These are phyloP conservation scores for Tachina fera DNA, from an alignment of 2,888 invertebrate genomes.

Conservation along the genomic window DNA sequence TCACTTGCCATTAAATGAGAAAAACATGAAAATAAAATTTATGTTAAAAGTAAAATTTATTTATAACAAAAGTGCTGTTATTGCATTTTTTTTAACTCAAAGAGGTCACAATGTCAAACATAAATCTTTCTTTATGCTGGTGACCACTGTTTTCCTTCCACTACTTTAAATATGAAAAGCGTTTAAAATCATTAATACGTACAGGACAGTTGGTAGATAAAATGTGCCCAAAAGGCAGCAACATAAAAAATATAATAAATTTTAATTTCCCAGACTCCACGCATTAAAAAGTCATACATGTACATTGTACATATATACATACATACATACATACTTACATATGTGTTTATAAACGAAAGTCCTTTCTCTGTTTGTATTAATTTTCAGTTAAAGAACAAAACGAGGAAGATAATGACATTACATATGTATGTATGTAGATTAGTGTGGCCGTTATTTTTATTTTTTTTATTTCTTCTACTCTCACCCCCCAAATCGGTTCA, in stretches of 20 bases:
- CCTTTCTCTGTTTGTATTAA: conserved; percentile 47
- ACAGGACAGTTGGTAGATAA: conserved; percentile 47
- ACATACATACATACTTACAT: neutral
- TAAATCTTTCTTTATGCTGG: conserved; percentile 64
- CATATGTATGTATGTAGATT: neutral
- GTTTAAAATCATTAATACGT: conserved; percentile 59
- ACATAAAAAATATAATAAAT: conserved; percentile 51
- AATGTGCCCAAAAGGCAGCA: conserved; percentile 15
- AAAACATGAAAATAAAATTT: conserved; percentile 65
- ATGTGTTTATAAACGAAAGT: neutral
- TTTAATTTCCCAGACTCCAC: conserved; percentile 60
- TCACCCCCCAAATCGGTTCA: too few relatives aligned
- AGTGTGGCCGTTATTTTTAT: too few relatives aligned
- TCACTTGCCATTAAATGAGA: conserved; percentile 50
- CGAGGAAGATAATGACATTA: neutral
- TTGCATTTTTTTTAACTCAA: neutral
- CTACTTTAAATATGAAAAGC: conserved; percentile 51
- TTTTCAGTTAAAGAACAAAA: conserved; percentile 27
- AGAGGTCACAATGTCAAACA: conserved; percentile 57
- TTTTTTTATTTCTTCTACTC: too few relatives aligned
- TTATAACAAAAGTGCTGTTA: conserved; percentile 41
- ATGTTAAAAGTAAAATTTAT: conserved; percentile 66
- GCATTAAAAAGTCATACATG: conserved; percentile 45
- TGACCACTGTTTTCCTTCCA: conserved; percentile 17
- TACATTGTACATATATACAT: neutral